Percentiles rank a stretch among this genome's conserved stretches.
These are phyloP conservation scores for Rhinogobio ventralis DNA, from an alignment of 2,797 vertebrate species.

Conservation along the genomic window DNA sequence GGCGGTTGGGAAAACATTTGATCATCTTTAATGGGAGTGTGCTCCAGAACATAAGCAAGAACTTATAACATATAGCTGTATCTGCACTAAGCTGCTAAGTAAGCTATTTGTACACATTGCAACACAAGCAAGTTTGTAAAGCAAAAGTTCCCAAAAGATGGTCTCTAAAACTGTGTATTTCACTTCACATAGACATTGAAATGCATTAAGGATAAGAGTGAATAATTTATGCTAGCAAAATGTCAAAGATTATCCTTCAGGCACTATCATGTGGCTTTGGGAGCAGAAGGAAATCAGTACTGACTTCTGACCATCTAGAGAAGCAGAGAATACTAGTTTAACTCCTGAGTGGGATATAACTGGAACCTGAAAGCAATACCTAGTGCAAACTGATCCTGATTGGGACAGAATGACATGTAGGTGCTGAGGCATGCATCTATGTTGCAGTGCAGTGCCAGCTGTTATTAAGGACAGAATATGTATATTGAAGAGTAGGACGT, in stretches of 20 bases:
- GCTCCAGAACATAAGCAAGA: background rate
- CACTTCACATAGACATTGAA: background rate
- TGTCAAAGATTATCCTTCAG: background rate
- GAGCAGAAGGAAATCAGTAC: background rate
- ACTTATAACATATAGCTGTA: background rate
- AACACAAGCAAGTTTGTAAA: background rate
- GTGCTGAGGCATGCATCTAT: background rate
- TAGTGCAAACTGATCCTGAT: background rate
- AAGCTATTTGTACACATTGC: background rate
- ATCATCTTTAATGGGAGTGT: conserved; percentile 1
- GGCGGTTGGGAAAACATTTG: conserved; percentile 4
- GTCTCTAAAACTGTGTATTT: background rate
- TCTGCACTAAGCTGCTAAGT: background rate
- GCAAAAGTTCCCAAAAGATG: background rate
- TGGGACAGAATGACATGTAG: conserved; percentile 12
- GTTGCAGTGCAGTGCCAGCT: background rate
- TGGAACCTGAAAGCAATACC: conserved; percentile 4
- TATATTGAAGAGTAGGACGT: background rate
- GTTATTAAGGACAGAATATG: background rate
- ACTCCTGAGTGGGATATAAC: background rate
- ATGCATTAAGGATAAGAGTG: background rate
- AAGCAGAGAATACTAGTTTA: background rate
- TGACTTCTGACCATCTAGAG: background rate
- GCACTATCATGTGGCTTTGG: background rate
- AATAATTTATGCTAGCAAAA: background rate